Conservation (phyloP, 2,888 invertebrate species). For the Mythimna pallens region DNA sequence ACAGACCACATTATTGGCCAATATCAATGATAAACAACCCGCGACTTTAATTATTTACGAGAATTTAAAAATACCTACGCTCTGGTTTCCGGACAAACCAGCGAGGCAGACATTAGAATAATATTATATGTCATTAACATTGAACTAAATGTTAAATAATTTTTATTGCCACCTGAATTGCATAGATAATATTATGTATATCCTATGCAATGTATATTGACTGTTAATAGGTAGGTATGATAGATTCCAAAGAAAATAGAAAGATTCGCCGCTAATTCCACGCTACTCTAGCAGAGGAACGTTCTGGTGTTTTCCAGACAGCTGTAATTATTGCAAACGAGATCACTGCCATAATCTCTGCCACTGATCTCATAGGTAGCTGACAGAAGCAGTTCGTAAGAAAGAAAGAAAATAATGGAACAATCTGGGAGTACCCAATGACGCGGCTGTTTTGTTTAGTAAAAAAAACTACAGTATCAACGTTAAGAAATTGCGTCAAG, state of each 20-base stretch:
- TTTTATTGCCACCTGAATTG: not conserved
- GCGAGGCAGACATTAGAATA: not conserved
- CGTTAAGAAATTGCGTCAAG: not conserved
- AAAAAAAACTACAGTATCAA: not conserved
- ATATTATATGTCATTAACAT: not conserved
- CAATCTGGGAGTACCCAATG: not conserved
- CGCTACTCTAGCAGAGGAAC: not conserved
- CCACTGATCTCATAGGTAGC: not conserved
- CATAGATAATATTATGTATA: not conserved
- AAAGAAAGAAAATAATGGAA: too few relatives aligned
- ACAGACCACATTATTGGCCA: constrained; percentile 18
- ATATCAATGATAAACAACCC: constrained; percentile 23
- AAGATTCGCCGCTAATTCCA: not conserved
- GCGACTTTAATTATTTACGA: constrained; percentile 17
- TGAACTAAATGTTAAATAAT: not conserved
- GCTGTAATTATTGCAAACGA: not conserved
- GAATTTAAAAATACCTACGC: constrained; percentile 13
- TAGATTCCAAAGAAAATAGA: not conserved
- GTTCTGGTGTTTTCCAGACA: not conserved
- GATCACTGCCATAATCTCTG: not conserved
- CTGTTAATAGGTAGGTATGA: too few relatives aligned
- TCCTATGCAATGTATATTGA: too few relatives aligned
- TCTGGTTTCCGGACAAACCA: constrained; percentile 10
- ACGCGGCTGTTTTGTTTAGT: not conserved
- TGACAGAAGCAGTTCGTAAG: not conserved